Evolutionary conservation across 2,888 invertebrate species (phyloP), one percentile per base, ranked within the genome.

Genomic region (Diarsia brunnea): DNA sequence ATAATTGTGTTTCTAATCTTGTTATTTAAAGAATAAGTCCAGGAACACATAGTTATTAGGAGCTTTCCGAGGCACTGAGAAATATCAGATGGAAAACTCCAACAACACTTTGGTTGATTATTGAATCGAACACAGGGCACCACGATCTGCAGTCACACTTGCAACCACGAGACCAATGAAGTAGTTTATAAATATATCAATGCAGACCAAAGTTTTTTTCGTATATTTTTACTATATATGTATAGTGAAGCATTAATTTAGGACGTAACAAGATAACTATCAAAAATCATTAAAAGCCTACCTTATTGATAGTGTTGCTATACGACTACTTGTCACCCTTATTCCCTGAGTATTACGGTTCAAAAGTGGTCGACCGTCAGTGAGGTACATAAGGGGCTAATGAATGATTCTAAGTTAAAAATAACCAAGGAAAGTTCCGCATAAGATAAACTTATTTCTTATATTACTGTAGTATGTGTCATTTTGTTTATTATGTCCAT

Each of bases 401-500:
- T 73, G 5, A 43, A n/a, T 27, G 21, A 27, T 49, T 3, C 43
- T 27, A 60, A 53, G 38, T 38, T 21, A 24, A 65, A 76, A 76
- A 47, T 38, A n/a, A 47, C 8, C 8, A 66, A 16, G 1, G 27
- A 73, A 49, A 51, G 10, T 21, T 60, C 19, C 10, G 1, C 43
- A 8, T 49, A 67, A 10, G 51, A 51, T 75, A 69, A 60, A 53
- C 24, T n/a, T 14, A 27, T 43, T 49, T 21, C 51, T 31, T 72
- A 24, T 61, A 12, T 47, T 49, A 43, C 53, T 79, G 53, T 4
- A 19, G 53, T 61, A 21, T 14, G 49, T 21, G 31, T 58, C 1
- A 60, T 65, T 43, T 4, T 38, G 31, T 68, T 78, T 71, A 68
- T 61, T 78, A 21, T n/a, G 31, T 53, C 12, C 43, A 7, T 14